Base-by-base conservation (phyloP, 2,888 invertebrate genomes). In the Sphaeridia pumilis region DNA sequence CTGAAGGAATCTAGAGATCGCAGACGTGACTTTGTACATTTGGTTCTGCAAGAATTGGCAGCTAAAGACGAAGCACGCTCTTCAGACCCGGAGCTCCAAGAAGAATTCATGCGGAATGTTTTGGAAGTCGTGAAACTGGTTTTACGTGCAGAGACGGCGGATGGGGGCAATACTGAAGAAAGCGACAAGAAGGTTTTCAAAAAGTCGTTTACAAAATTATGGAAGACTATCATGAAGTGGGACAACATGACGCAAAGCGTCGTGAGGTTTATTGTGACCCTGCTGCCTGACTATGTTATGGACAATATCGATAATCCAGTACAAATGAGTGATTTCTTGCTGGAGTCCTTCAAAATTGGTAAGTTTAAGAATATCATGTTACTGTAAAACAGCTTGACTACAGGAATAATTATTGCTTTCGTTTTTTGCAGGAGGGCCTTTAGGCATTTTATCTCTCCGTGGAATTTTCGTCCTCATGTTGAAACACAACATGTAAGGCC, bases 401-500 rank as follows among this genome's bases (percentile, higher is more conserved):
- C 12, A n/a, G n/a, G 4, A 5, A 20, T 17, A 42, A 12, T 25
- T 28, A 25, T 46, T 42, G 31, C 47, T 42, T 52, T 25, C 60
- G 60, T 57, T 57, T 55, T 58, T 70, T 67, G 0, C 67, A 84
- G 87, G 89, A 64, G 92, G 94, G 5, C 81, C 87, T 0, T 80
- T 89, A 56, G 86, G 90, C 68, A 77, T 95, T 67, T 73, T 97
- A 49, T 89, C 94, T 0, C 74, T 97, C 12, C 92, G 93, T 69
- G 93, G 94, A 21, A 81, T 95, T 49, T 85, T 92, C 69, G 81
- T 85, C 47, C 76, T 97, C 59, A 88, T 95, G 55, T 83, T 87
- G 60, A 82, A 83, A 57, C 84, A 92, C 73, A 94, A 95, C 74
- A 79, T 97, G 73, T 77, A 68, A 73, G 76, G 72, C 51, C 12